Evolutionary conservation across 2,888 invertebrate genomes (phyloP), one percentile per base, ranked within the genome.

Genomic region (Chrysopilus asiliformis): DNA sequence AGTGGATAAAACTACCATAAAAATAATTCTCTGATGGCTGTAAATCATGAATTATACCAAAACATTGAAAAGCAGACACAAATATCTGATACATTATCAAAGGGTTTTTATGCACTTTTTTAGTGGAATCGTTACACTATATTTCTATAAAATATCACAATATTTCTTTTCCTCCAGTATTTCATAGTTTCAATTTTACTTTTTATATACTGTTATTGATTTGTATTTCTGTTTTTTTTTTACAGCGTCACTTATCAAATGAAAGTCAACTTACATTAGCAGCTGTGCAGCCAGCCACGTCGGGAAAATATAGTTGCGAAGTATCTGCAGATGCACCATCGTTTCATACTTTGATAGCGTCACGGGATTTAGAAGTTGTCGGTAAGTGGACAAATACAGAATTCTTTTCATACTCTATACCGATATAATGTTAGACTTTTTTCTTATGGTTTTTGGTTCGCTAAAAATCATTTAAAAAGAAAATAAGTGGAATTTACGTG

Each of bases 291-390:
- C 50, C 53, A 49, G 47, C 49, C 39, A 56, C 58, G 44, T 53
- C 61, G 40, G 62, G 60, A 42, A 60, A 60, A 51, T 63, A 60
- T 49, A 60, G 59, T 45, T 63, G 62, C 49, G 62, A 63, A 50
- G 62, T 63, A 44, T 62, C 61, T 39, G 62, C 62, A 44, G 62
- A 63, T 55, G 60, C 62, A 47, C 62, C 62, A 47, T 61, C 61
- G 37, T 63, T 63, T 51, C 62, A 63, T 50, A 63, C 62, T 45
- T 51, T 61, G 50, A 61, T 62, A 47, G 55, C 57, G 40, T 55
- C 61, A 20, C 60, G 58, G 33, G 61, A 62, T 49, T 49, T 63
- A 48, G 60, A 62, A 48, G 61, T 63, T 48, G 60, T 63, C 49
- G 62, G 62, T 63, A 48, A 59, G 60, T 55, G 22, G 22, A 22